phyloP scores from a whole-genome alignment of 2,888 invertebrate species.

The Cantharis flavilabris region DNA sequence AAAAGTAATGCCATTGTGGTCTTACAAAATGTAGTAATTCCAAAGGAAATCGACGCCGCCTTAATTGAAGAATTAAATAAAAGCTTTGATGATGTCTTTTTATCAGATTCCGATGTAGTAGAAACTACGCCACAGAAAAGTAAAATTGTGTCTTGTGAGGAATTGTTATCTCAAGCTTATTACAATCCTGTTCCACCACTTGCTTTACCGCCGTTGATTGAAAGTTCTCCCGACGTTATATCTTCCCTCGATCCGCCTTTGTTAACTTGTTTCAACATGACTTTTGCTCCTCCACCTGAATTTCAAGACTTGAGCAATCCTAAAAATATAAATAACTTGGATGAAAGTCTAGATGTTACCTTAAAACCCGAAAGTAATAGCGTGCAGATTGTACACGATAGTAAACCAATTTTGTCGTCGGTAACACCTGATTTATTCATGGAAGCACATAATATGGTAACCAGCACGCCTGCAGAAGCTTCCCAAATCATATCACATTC shows the following conservation, averaged over 20 bases:
- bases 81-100: conserved; percentile 28
- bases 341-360: neutral
- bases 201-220: conserved; percentile 4
- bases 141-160: conserved; percentile 9
- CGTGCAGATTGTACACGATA: neutral
- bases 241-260: neutral
- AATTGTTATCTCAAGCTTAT: conserved; percentile 12
- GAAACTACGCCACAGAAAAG: conserved; percentile 44
- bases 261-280: conserved; percentile 21
- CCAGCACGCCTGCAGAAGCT: conserved; percentile 11
- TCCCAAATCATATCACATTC: conserved; percentile 8
- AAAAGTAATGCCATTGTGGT: neutral
- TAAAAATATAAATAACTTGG: neutral
- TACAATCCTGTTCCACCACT: conserved; percentile 7
- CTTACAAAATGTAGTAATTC: neutral
- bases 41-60: neutral
- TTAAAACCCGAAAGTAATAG: neutral
- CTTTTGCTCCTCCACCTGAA: conserved; percentile 37
- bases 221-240: conserved; percentile 14
- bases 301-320: conserved; percentile 35
- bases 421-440: conserved; percentile 19
- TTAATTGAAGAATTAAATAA: neutral
- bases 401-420: conserved; percentile 3
- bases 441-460: neutral
- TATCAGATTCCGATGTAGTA: conserved; percentile 42